Evolutionary conservation across 1,140 invertebrate genomes (phyloP).

Genomic region (Gonatopus flavifemur): DNA sequence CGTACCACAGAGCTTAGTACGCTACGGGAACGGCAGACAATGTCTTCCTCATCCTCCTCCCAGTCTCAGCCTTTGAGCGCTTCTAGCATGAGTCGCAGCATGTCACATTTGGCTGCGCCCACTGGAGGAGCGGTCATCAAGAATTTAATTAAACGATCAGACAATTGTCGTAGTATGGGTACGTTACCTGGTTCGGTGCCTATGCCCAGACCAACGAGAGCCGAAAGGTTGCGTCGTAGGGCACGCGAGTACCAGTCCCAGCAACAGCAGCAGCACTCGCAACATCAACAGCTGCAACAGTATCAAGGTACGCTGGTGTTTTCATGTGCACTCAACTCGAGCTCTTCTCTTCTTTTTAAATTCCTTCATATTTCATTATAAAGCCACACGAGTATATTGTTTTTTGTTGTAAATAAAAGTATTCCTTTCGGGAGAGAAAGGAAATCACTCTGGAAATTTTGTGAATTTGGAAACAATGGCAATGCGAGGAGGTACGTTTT

Average conservation of each 20-base stretch:
- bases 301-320: constrained; percentile 54
- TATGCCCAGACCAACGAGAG: constrained; percentile 58
- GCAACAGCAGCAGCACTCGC: constrained; percentile 25
- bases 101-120: constrained; percentile 66
- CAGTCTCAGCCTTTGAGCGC: constrained; percentile 52
- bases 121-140: constrained; percentile 25
- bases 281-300: constrained; percentile 44
- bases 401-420: too few species aligned
- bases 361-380: constrained; percentile 9
- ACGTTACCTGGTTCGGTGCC: constrained; percentile 51
- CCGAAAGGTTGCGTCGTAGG: constrained; percentile 60
- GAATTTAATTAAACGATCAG: constrained; percentile 51
- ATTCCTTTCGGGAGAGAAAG: too few species aligned
- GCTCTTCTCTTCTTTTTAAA: background rate
- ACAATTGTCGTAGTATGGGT: constrained; percentile 62
- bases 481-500: too few species aligned
- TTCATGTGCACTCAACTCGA: constrained; percentile 44
- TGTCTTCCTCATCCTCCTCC: too few species aligned
- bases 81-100: constrained; percentile 67
- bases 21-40: constrained; percentile 53
- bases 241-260: constrained; percentile 55
- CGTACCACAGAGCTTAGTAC: constrained; percentile 61
- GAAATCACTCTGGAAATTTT: too few species aligned
- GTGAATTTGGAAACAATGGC: too few species aligned
- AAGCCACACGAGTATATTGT: too few species aligned